Evolutionary conservation across 1,140 invertebrate genomes (phyloP), one percentile per base, ranked within the genome.

Genomic region (Tetranychus urticae): DNA sequence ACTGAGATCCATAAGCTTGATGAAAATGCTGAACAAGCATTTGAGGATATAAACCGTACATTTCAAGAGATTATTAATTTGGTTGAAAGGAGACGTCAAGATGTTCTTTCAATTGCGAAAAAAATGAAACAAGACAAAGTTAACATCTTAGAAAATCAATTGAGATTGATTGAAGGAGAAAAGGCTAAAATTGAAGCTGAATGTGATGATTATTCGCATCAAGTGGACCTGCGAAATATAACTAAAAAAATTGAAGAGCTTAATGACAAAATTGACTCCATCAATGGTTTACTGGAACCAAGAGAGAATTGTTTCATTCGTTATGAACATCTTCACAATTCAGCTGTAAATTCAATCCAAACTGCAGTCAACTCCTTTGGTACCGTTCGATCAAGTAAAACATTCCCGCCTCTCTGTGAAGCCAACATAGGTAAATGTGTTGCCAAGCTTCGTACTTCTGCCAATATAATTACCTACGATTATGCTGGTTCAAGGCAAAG

Each of bases 251-350:
- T 92, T 37, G 80, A 82, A 39, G 85, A 85, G 59, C 72, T 94
- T 14, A 85, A 85, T 2, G 84, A 86, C 61, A 83, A 89, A 67
- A 73, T 92, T 2, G 86, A 91, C 61, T 80, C 84, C 31, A 83
- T 86, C 4, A 79, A 80, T 10, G 80, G 80, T 8, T 71, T 94
- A 33, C 80, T 82, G 3, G 88, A 92, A 72, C 88, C 88, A 0
- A 72, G 87, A 48, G 88, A 92, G 74, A 92, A 92, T 72, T 82
- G 86, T 13, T 91, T 88, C 73, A 74, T 92, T 35, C 80, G 81
- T 3, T 86, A 84, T 64, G 86, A 89, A 71, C 84, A 84, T 68
- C 78, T 47, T 86, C 70, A 74, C 64, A 77, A 76, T 61, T 69
- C 67, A 23, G 71, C 74, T 5, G 66, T 74, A 5, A 68, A 71